Evolutionary conservation across 2,113 vertebrate genomes (phyloP).

Genomic region (Bucco capensis): DNA sequence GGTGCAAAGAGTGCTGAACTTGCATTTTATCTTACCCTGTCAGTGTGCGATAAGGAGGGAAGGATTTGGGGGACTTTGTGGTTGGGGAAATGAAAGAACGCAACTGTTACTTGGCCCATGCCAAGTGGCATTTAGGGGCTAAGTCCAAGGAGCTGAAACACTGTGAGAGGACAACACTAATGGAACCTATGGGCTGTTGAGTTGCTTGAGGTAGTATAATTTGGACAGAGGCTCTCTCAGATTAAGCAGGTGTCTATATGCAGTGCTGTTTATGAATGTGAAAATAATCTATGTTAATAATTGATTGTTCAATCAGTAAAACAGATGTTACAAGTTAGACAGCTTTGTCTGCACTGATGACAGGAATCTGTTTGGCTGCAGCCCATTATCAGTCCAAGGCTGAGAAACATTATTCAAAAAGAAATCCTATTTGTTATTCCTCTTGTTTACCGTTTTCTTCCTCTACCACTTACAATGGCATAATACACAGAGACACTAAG

Average conservation of each 20-base stretch:
- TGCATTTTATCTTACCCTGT: not conserved
- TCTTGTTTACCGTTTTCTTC: constrained; percentile 21
- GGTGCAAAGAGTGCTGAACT: not conserved
- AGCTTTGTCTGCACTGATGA: constrained; percentile 58
- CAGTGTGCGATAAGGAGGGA: not conserved
- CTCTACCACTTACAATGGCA: not conserved
- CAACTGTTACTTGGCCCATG: not conserved
- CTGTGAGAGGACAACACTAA: not conserved
- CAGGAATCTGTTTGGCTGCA: constrained; percentile 64
- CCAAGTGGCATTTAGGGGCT: not conserved
- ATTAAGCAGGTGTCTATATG: not conserved
- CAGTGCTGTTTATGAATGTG: not conserved
- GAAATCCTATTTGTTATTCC: constrained; percentile 40
- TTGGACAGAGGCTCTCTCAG: not conserved
- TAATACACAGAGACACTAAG: constrained; percentile 40
- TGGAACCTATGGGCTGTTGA: not conserved
- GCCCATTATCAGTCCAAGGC: constrained; percentile 51
- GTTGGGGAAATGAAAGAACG: not conserved
- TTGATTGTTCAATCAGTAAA: constrained; percentile 77
- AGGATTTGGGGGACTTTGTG: not conserved
- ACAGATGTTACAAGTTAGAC: constrained; percentile 71
- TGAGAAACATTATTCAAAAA: constrained; percentile 44
- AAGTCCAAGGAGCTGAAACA: not conserved
- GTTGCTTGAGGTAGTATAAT: not conserved
- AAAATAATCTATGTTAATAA: constrained; percentile 73